Evolutionary conservation across 2,797 vertebrate species (phyloP), one percentile per base, ranked within the genome.

Genomic region (Acomys russatus): DNA sequence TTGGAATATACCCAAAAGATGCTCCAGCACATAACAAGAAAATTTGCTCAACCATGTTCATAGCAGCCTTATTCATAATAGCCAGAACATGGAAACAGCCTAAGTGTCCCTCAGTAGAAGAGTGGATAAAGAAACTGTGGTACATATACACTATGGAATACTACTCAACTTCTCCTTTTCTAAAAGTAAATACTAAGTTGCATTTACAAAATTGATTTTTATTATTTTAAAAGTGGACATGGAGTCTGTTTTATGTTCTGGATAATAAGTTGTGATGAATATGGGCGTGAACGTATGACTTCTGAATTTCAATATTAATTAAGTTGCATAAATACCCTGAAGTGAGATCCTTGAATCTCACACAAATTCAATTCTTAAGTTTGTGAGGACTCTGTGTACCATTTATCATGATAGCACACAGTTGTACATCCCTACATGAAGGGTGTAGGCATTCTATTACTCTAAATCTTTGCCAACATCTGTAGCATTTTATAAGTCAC

Each of bases 301-400:
- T 35, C 61, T 20, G n/a, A 61, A 17, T 14, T 74, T 88, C 73
- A 59, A 11, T 59, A 59, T 73, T 28, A 15, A 28, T 6, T 38
- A 49, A 54, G 35, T 73, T 73, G 30, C 5, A 93, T 35, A 79
- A 90, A 87, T 82, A 61, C 9, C 1, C 15, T 74, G 49, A 86
- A 80, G 14, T 71, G 7, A 30, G 9, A 80, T 80, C 25, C 0
- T 9, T 12, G 0, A 17, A 35, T 90, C 18, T 54, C 8, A 76
- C 12, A 1, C 0, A 74, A 80, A 17, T 61, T 76, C 28, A 28
- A 54, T 70, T 59, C 59, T 30, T 74, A 44, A 74, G 30, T 33
- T 44, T 68, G 22, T 5, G 22, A 38, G 0, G 17, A 6, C 28
- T 20, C 5, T 35, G 3, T 3, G 22, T 5, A 9, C 2, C 82